Evolutionary conservation across 2,797 vertebrate genomes (phyloP), one percentile per base, ranked within the genome.

Genomic region (Gadopsis bispinosus): DNA sequence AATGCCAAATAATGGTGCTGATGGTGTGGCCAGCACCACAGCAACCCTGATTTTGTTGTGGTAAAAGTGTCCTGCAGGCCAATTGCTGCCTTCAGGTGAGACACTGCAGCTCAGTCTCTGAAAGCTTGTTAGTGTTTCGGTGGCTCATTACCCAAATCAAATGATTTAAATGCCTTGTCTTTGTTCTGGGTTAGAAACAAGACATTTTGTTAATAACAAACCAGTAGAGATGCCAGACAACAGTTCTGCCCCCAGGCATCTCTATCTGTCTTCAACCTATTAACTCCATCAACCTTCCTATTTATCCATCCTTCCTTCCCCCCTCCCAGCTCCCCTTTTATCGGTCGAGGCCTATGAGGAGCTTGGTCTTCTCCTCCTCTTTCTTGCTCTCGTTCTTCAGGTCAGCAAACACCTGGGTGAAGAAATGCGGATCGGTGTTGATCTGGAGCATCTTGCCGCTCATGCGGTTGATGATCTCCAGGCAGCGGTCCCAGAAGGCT

Each of bases 391-490:
- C 97, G 3, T 96, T 97, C 94, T 99, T 98, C 87, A 99, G 95
- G 92, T 98, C 97, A 1, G 97, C 96, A 80, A 99, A 99, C 90
- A 99, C 97, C 95, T 99, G 97, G 59, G 97, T 99, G 91, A 99
- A 99, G 95, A 95, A 99, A 91, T 97, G 97, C 0, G 98, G 97
- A 92, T 99, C 98, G 2, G 98, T 97, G 80, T 99, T 99, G 93
- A 99, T 97, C 94, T 97, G 97, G 83, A 99, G 96, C 98, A 99
- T 99, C 93, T 98, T 98, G 92, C 96, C 94, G 67, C 98, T 99
- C 97, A 98, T 98, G 88, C 96, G 95, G 93, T 96, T 95, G 95
- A 99, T 99, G 93, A 99, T 97, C 59, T 96, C 96, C 81, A 99
- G 95, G 93, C 97, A 98, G 86, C 97, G 97, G 95, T 98, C 97